phyloP scores from a whole-genome alignment of 2,888 invertebrate species.

The Dendrolimus pini region DNA sequence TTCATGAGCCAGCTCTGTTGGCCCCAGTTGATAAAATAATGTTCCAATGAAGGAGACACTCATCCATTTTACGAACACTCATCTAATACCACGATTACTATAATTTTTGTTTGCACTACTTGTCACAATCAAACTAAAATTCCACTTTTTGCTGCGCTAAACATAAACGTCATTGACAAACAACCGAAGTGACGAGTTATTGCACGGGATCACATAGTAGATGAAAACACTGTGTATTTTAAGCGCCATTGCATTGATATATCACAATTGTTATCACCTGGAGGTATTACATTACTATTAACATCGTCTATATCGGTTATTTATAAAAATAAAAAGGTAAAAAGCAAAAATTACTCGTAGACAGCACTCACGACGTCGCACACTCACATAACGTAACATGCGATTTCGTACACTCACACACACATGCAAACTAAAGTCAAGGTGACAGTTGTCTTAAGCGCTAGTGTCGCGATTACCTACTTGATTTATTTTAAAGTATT shows the following conservation, averaged over 20 bases:
- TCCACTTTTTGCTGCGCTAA: conserved; percentile 75
- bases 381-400: conserved; percentile 67
- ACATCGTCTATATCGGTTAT: conserved; percentile 58
- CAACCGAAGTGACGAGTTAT: conserved; percentile 73
- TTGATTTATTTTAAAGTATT: too few relatives aligned
- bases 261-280: conserved; percentile 72
- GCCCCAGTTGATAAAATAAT: conserved; percentile 65
- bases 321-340: conserved; percentile 73
- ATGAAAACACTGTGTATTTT: conserved; percentile 66
- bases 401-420: conserved; percentile 61
- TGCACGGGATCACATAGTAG: conserved; percentile 68
- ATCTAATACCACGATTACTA: conserved; percentile 63
- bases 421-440: conserved; percentile 36
- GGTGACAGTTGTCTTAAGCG: conserved; percentile 47
- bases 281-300: conserved; percentile 62
- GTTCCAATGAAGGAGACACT: conserved; percentile 63
- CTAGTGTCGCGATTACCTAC: conserved; percentile 24
- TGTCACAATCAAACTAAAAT: conserved; percentile 73
- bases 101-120: conserved; percentile 68
- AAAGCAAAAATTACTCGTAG: conserved; percentile 71
- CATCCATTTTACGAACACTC: conserved; percentile 71
- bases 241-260: conserved; percentile 57
- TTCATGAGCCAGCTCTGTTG: conserved; percentile 73
- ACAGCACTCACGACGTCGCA: conserved; percentile 72
- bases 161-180: conserved; percentile 77